Base-by-base conservation (phyloP, 2,113 vertebrate genomes). In the Tragelaphus buxtoni region DNA sequence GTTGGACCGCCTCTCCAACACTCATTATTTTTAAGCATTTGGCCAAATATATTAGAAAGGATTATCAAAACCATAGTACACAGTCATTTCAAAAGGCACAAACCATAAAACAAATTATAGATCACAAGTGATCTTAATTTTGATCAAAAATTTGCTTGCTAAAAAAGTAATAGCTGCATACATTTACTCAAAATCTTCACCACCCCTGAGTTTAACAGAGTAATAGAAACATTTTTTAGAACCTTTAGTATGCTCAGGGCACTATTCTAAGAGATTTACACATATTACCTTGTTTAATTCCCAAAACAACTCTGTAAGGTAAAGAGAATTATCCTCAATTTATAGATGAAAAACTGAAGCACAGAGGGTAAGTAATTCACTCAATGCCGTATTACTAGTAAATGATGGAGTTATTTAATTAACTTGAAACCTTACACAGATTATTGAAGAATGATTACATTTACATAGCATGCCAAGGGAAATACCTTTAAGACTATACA, bases 81-180 rank as follows among this genome's bases (percentile, higher is more conserved):
- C 20, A n/a, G 35, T 85, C 47, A 90, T 88, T 97, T 97, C 32
- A 88, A 95, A 97, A 92, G n/a, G 18, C 55, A 96, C 95, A 69
- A 90, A 18, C 14, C 30, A 91, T 22, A 69, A 82, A 82, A 87
- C n/a, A 89, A 51, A 69, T 65, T 69, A 72, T 18, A 88, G 51
- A 32, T n/a, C 32, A 90, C 45, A 89, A 90, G 28, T 49, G 7
- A 69, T 63, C 63, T 47, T 60, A 61, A 89, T 93, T 93, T 80
- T 90, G 35, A 95, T 74, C 1, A 72, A 84, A 96, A 84, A 55
- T 90, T 72, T 77, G 35, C 77, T 56, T 89, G 55, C 22, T 86
- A 61, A 82, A 82, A 49, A 74, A 42, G 39, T 74, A 74, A 42
- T 7, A 74, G 39, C 18, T 83, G 42, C 4, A 51, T 16, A 30